Conservation (phyloP, 2,113 vertebrate species). For the Oryzias curvinotus region DNA sequence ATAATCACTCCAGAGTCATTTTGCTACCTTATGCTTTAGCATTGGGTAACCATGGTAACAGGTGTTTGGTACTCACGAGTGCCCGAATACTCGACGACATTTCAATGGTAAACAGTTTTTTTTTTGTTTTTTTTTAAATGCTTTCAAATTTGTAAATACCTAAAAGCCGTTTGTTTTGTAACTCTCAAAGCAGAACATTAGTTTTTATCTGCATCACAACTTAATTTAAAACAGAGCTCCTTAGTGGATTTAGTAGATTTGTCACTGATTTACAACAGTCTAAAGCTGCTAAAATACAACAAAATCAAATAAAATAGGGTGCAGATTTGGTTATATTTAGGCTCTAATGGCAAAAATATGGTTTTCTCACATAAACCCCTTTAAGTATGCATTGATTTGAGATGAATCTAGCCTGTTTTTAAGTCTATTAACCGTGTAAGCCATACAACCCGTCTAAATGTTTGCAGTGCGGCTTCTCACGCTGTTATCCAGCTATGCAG, state of each 20-base stretch:
- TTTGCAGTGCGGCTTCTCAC: constrained; percentile 8
- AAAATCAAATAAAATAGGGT: background rate
- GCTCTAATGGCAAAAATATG: background rate
- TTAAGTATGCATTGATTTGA: constrained; percentile 8
- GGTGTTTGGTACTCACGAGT: background rate
- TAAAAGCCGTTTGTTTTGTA: too few species aligned
- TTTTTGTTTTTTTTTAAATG: too few species aligned
- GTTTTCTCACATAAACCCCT: background rate
- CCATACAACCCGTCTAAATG: constrained; percentile 4
- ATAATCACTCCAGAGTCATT: too few species aligned
- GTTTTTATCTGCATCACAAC: too few species aligned
- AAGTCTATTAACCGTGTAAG: background rate
- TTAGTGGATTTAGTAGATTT: too few species aligned
- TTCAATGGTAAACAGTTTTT: too few species aligned
- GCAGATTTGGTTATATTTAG: background rate
- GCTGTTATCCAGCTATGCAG: constrained; percentile 13
- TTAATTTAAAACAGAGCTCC: too few species aligned
- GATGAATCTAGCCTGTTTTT: background rate
- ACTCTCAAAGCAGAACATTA: too few species aligned
- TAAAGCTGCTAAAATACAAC: background rate
- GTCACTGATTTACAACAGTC: too few species aligned
- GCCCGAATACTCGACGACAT: background rate
- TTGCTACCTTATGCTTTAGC: too few species aligned
- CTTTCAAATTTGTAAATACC: too few species aligned
- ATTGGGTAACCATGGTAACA: constrained; percentile 12